Conservation (phyloP, 2,797 vertebrate species). For the Sebastes hubbsi region DNA sequence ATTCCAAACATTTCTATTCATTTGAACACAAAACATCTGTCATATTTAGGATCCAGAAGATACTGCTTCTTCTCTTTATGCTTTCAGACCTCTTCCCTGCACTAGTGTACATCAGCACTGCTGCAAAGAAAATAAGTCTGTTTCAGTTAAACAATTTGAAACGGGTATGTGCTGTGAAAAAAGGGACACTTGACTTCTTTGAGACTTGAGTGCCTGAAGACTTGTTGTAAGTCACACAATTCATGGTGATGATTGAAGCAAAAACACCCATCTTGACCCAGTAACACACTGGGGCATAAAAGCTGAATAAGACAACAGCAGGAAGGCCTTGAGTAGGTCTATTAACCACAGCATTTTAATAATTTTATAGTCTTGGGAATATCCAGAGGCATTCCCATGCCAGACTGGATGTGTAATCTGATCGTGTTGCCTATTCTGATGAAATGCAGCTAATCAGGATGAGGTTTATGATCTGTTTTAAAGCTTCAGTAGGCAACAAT, state of each 20-base stretch:
- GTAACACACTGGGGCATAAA: background rate
- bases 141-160: background rate
- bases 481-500: no score
- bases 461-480: background rate
- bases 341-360: background rate
- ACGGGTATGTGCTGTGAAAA: background rate
- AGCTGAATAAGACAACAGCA: background rate
- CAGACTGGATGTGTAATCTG: background rate
- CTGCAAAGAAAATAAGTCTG: slow-evolving; percentile 7
- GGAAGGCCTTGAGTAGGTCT: background rate
- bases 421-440: background rate
- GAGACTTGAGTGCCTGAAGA: background rate
- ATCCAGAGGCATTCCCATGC: background rate
- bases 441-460: background rate
- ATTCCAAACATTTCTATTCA: slow-evolving; percentile 27
- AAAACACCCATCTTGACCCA: background rate
- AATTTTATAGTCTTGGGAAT: background rate
- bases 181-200: background rate
- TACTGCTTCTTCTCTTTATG: background rate
- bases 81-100: background rate
- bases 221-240: background rate
- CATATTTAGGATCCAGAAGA: slow-evolving; percentile 2
- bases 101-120: background rate
- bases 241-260: background rate
- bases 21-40: slow-evolving; percentile 41